Percentiles rank a stretch among this genome's conserved stretches.
Conservation (phyloP, 2,113 vertebrate species). For the Stigmatopora argus region DNA sequence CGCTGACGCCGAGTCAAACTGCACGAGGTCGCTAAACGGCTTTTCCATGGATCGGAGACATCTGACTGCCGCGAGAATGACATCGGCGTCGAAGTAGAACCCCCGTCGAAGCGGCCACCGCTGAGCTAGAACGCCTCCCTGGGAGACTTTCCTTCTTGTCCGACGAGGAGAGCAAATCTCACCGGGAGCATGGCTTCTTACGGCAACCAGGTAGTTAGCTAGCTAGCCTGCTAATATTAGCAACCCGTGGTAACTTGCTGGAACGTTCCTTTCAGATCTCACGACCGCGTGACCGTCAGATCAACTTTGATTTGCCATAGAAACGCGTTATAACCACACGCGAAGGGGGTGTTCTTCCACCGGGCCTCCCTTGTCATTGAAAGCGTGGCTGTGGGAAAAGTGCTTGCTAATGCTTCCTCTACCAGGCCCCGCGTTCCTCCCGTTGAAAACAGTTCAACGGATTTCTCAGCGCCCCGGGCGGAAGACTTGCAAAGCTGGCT, state of each 20-base stretch:
- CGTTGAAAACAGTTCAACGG: constrained; percentile 47
- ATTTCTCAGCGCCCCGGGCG: background rate
- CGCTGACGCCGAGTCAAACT: constrained; percentile 66
- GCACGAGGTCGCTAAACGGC: constrained; percentile 66
- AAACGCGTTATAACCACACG: too few species aligned
- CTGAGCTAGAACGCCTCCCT: constrained; percentile 45
- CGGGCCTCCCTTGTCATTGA: constrained; percentile 50
- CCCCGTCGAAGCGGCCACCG: constrained; percentile 42
- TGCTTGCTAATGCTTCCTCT: constrained; percentile 63
- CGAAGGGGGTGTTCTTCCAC: constrained; percentile 1
- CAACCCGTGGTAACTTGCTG: constrained; percentile 36
- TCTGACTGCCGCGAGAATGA: constrained; percentile 50
- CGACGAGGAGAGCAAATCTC: constrained; percentile 60
- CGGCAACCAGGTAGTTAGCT: constrained; percentile 74
- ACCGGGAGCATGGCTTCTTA: constrained; percentile 78
- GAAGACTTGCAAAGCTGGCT: too few species aligned
- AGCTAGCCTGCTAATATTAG: constrained; percentile 57
- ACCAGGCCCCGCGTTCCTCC: constrained; percentile 55
- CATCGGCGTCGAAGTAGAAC: constrained; percentile 60
- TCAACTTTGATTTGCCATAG: background rate
- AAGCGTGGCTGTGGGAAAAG: constrained; percentile 45
- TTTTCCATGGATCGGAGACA: constrained; percentile 42
- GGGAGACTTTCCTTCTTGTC: constrained; percentile 58
- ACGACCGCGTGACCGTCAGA: background rate
- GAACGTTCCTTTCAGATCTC: constrained; percentile 7